Evolutionary conservation across 2,113 vertebrate genomes (phyloP).

Genomic region (Puntigrus tetrazona): DNA sequence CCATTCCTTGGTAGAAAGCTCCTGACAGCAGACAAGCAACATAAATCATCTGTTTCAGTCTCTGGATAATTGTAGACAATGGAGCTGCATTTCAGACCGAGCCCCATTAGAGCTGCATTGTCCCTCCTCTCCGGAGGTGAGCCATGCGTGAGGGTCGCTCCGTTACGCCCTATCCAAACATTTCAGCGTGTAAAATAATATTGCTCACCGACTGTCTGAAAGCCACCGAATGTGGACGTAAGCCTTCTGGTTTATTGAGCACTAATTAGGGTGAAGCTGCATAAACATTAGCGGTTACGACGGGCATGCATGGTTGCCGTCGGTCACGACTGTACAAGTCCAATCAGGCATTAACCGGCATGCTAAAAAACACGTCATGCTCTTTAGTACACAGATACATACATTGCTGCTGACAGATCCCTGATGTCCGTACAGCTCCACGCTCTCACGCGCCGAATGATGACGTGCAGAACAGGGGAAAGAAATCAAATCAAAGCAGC

Average conservation of each 20-base stretch:
- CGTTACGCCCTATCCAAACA: slow-evolving; percentile 53
- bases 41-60: slow-evolving; percentile 71
- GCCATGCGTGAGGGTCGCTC: slow-evolving; percentile 49
- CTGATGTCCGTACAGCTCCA: slow-evolving; percentile 91
- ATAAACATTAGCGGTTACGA: slow-evolving; percentile 8
- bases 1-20: slow-evolving; percentile 52
- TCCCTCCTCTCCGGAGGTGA: slow-evolving; percentile 51
- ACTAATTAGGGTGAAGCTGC: neutral
- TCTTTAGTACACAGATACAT: slow-evolving; percentile 74
- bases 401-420: slow-evolving; percentile 83
- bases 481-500: slow-evolving; percentile 68
- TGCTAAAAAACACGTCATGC: slow-evolving; percentile 24
- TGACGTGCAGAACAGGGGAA: slow-evolving; percentile 69
- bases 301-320: neutral
- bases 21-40: slow-evolving; percentile 69
- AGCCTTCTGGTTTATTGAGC: neutral
- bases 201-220: slow-evolving; percentile 28
- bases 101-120: slow-evolving; percentile 58
- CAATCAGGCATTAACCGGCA: slow-evolving; percentile 7
- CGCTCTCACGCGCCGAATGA: slow-evolving; percentile 82
- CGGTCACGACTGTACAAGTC: neutral
- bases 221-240: neutral
- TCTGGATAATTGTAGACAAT: slow-evolving; percentile 47
- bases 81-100: slow-evolving; percentile 51
- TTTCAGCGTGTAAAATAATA: slow-evolving; percentile 40